These are phyloP conservation scores for Pimephales promelas DNA, from an alignment of 2,113 vertebrate species.

Conservation along the genomic window DNA sequence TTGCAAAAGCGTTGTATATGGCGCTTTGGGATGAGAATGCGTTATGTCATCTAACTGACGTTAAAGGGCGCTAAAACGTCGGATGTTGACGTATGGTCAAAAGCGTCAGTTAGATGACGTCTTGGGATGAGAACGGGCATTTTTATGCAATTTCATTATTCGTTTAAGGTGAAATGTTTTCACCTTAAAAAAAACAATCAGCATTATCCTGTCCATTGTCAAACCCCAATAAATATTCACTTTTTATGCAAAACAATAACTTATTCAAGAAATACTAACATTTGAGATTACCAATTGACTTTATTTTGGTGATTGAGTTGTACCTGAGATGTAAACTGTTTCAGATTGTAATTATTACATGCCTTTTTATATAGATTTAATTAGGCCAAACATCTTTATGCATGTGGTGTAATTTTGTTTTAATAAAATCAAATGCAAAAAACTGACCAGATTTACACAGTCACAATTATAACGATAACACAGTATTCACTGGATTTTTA, in stretches of 20 bases:
- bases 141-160: neutral
- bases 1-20: too few relatives aligned
- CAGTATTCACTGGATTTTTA: neutral
- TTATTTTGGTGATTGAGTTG: slow-evolving; percentile 2
- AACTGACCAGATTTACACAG: neutral
- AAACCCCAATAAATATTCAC: neutral
- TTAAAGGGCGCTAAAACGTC: too few relatives aligned
- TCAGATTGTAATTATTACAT: neutral
- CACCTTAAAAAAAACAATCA: neutral
- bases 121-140: too few relatives aligned
- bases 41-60: too few relatives aligned
- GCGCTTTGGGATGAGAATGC: too few relatives aligned
- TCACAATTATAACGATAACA: neutral
- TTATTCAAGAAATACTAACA: neutral
- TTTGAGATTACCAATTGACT: neutral
- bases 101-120: too few relatives aligned
- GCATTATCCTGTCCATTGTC: neutral
- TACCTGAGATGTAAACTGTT: neutral
- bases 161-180: neutral
- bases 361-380: neutral
- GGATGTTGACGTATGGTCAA: too few relatives aligned
- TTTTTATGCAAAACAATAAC: neutral
- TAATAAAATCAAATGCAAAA: neutral
- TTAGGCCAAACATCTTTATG: neutral
- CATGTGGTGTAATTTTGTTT: neutral